Percentiles rank a stretch among this genome's conserved stretches.
phyloP scores from a whole-genome alignment of 2,888 invertebrate genomes.

The Rhagonycha fulva region DNA sequence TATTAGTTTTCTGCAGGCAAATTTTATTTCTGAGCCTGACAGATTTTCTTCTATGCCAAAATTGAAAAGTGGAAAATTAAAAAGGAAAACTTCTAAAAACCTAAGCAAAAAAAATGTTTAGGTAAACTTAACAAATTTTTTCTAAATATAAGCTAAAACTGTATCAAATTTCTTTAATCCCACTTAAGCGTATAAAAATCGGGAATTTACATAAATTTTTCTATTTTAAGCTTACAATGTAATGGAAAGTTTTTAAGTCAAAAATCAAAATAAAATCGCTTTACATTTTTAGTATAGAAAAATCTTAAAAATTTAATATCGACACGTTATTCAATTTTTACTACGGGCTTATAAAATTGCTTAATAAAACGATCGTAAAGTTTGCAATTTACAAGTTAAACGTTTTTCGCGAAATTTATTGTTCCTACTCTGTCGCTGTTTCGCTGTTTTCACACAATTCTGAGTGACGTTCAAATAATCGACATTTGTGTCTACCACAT shows the following conservation, averaged over 20 bases:
- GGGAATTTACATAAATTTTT: background rate
- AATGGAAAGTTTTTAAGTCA: background rate
- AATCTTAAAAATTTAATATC: slow-evolving; percentile 2
- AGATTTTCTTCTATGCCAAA: too few species aligned
- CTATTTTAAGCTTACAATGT: background rate
- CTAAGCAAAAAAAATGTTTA: too few species aligned
- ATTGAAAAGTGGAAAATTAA: background rate
- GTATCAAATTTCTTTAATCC: too few species aligned
- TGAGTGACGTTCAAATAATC: slow-evolving; percentile 12
- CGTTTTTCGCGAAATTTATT: background rate
- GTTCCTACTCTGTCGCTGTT: background rate
- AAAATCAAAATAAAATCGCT: background rate
- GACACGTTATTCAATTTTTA: background rate
- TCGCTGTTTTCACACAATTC: slow-evolving; percentile 2
- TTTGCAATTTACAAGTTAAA: slow-evolving; percentile 2
- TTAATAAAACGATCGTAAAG: slow-evolving; percentile 1
- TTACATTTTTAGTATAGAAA: background rate
- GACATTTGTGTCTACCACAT: background rate
- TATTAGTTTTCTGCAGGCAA: background rate
- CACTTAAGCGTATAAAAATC: background rate
- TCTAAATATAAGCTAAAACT: background rate
- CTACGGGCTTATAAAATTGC: background rate
- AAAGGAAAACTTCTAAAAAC: too few species aligned
- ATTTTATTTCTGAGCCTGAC: background rate
- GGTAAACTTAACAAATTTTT: background rate